phyloP scores from a whole-genome alignment of 2,113 vertebrate species.

The Dipodomys merriami region DNA sequence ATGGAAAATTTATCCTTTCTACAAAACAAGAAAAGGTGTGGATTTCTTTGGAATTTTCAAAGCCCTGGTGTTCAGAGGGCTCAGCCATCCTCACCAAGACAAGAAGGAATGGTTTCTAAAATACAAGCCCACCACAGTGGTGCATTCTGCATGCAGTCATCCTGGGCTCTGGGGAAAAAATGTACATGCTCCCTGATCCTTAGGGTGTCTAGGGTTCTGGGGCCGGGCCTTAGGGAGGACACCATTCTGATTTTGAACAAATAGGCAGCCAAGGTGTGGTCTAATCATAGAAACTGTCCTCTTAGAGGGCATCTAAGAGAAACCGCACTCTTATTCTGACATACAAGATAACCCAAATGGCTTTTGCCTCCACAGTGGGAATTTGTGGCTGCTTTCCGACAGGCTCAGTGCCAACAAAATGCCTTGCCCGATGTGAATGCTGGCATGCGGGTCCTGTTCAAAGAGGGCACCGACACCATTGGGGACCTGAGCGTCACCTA shows the following conservation, averaged over 20 bases:
- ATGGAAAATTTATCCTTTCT: background rate
- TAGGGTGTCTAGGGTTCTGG: background rate
- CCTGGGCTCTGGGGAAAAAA: background rate
- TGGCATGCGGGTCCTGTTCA: constrained; percentile 91
- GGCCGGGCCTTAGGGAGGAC: fast-evolving
- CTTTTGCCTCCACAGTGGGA: constrained; percentile 88
- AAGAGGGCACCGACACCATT: constrained; percentile 85
- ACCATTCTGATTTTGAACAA: background rate
- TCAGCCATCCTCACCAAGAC: background rate
- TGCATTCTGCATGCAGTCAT: background rate
- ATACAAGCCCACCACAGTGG: background rate
- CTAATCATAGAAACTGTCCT: background rate
- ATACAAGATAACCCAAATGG: background rate
- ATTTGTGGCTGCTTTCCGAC: constrained; percentile 90
- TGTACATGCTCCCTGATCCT: background rate
- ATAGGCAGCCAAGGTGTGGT: background rate
- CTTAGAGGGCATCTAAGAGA: background rate
- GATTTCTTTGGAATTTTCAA: background rate
- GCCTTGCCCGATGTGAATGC: constrained; percentile 89
- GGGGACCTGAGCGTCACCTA: constrained; percentile 90
- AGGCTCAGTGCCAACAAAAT: constrained; percentile 90
- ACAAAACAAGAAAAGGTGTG: background rate
- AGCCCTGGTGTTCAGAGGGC: background rate
- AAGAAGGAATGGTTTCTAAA: background rate
- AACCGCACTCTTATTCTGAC: background rate